phyloP scores from a whole-genome alignment of 2,113 vertebrate species.

The Hydrolagus affinis region DNA sequence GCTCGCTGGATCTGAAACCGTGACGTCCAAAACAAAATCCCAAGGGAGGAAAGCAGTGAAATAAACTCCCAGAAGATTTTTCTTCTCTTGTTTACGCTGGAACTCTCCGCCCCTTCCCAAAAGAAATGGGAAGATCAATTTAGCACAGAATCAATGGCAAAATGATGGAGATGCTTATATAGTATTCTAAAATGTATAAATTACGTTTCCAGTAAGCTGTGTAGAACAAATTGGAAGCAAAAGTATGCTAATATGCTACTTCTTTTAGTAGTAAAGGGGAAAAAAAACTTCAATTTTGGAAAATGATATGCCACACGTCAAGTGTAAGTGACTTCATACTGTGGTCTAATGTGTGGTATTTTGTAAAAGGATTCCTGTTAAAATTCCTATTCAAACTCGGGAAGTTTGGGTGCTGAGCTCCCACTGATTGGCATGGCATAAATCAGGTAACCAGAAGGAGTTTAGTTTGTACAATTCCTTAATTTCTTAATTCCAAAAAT shows the following conservation, averaged over 20 bases:
- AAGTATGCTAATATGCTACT: neutral
- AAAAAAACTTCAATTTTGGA: neutral
- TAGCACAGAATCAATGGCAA: neutral
- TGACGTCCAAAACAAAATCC: neutral
- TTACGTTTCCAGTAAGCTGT: neutral
- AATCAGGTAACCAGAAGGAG: too few relatives aligned
- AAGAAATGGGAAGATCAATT: neutral
- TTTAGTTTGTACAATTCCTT: too few relatives aligned
- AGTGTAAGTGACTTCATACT: too few relatives aligned
- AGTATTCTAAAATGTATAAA: neutral
- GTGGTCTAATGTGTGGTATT: too few relatives aligned
- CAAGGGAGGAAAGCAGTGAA: neutral
- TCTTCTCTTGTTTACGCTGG: neutral
- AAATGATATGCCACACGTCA: too few relatives aligned
- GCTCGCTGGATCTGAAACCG: neutral
- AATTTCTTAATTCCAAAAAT: too few relatives aligned
- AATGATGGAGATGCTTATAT: neutral
- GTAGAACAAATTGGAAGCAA: neutral
- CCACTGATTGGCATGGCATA: too few relatives aligned
- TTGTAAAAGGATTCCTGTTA: too few relatives aligned
- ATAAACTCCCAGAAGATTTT: conserved; percentile 13
- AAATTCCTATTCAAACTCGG: too few relatives aligned
- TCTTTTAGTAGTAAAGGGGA: neutral
- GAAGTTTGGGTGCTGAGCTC: too few relatives aligned
- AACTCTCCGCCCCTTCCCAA: neutral